phyloP scores from a whole-genome alignment of 2,888 invertebrate genomes.

The Cryptocephalus primarius region DNA sequence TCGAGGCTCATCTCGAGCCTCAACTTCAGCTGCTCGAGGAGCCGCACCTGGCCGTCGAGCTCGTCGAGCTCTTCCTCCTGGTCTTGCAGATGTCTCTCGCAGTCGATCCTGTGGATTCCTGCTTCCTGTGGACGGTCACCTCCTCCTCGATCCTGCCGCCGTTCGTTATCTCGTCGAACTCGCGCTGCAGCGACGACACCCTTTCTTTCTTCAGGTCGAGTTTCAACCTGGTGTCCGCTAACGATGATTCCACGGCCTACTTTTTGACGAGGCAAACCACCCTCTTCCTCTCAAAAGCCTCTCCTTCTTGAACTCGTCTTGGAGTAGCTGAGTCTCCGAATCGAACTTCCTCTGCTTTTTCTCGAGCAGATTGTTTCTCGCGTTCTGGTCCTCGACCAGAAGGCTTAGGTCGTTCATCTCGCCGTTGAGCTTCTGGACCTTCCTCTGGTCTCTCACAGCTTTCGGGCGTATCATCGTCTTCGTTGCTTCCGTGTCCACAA shows the following conservation, averaged over 20 bases:
- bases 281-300: slow-evolving; percentile 63
- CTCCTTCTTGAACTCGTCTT: slow-evolving; percentile 77
- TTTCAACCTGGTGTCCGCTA: slow-evolving; percentile 74
- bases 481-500: no score
- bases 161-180: slow-evolving; percentile 76
- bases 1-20: no score
- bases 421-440: slow-evolving; percentile 79
- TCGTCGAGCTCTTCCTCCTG: slow-evolving; percentile 95
- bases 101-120: slow-evolving; percentile 82
- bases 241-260: slow-evolving; percentile 56
- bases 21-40: slow-evolving; percentile 86
- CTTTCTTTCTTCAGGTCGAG: slow-evolving; percentile 84
- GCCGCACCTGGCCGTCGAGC: slow-evolving; percentile 65
- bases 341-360: slow-evolving; percentile 93
- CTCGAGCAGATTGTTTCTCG: slow-evolving; percentile 85
- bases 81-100: slow-evolving; percentile 74
- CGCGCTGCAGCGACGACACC: slow-evolving; percentile 62
- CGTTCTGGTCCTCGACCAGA: slow-evolving; percentile 83
- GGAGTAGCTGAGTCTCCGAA: slow-evolving; percentile 68
- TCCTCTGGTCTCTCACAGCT: no score
- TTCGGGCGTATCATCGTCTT: no score
- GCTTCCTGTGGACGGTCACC: slow-evolving; percentile 67
- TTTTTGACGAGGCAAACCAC: slow-evolving; percentile 80
- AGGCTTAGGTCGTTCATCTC: slow-evolving; percentile 89
- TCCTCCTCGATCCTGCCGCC: slow-evolving; percentile 77